These are phyloP conservation scores for Anthopleura xanthogrammica DNA, from an alignment of 92 coral and sea anemone genomes.

Conservation along the genomic window DNA sequence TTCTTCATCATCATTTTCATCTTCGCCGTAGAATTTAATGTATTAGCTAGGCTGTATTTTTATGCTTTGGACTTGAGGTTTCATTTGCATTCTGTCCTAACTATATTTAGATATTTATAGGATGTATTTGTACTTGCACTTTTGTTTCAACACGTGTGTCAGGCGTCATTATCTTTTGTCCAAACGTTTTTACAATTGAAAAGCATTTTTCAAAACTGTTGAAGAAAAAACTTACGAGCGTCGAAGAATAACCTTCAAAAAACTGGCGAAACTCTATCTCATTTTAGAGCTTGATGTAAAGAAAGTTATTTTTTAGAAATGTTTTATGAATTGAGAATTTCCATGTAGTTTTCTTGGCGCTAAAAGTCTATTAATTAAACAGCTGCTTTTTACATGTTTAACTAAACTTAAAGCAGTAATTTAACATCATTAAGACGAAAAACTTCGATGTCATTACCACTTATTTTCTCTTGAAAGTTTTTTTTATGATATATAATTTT, in stretches of 20 bases:
- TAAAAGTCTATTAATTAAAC: neutral
- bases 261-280: neutral
- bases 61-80: neutral
- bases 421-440: neutral
- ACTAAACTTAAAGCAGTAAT: constrained; percentile 1
- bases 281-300: neutral
- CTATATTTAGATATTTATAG: neutral
- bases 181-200: neutral
- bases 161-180: neutral
- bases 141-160: neutral
- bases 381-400: neutral
- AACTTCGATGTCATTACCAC: neutral
- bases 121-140: neutral
- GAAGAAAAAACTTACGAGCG: neutral
- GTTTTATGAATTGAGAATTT: neutral
- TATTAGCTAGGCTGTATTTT: neutral
- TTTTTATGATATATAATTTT: neutral
- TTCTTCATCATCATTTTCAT: neutral
- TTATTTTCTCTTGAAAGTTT: neutral
- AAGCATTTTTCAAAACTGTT: neutral
- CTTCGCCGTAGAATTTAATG: neutral
- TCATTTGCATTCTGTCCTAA: neutral
- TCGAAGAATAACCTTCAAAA: neutral
- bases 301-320: neutral
- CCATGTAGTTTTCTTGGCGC: neutral